Conservation (phyloP, 2,797 vertebrate genomes). For the Jordanella pulchra region DNA sequence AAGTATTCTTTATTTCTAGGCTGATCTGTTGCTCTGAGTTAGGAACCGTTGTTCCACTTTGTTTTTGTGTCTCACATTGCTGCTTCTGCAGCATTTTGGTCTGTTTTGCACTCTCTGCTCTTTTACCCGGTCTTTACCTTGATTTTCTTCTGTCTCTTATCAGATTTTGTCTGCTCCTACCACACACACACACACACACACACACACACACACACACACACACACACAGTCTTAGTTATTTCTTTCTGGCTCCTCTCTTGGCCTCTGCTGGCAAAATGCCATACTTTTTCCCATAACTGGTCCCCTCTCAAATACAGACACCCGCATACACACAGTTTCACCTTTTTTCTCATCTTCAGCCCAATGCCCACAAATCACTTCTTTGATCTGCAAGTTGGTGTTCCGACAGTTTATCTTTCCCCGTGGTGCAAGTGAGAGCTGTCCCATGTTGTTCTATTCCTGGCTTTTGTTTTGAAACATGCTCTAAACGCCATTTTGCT, state of each 20-base stretch:
- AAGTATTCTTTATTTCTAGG: background rate
- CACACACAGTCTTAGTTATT: conserved; percentile 23
- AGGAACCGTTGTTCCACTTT: background rate
- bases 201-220: conserved; percentile 4
- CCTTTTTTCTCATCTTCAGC: conserved; percentile 17
- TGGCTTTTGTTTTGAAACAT: conserved; percentile 69
- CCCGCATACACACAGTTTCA: conserved; percentile 29
- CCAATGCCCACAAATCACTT: conserved; percentile 50
- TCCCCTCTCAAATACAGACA: conserved; percentile 41
- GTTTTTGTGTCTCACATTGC: background rate
- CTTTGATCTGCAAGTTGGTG: conserved; percentile 67
- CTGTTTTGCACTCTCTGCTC: conserved; percentile 32
- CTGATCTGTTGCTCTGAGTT: background rate
- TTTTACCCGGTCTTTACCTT: conserved; percentile 67
- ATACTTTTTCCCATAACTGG: conserved; percentile 65
- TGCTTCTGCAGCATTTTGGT: background rate
- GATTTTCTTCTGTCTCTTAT: conserved; percentile 58
- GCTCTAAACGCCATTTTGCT: conserved; percentile 52
- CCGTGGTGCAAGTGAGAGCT: conserved; percentile 44
- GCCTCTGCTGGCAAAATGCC: conserved; percentile 70
- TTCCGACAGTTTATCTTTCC: conserved; percentile 68
- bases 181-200: conserved; percentile 3
- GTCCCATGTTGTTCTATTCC: conserved; percentile 56
- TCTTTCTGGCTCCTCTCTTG: conserved; percentile 55
- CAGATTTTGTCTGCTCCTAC: conserved; percentile 39